Percentiles rank a stretch among this genome's conserved stretches.
phyloP scores from a whole-genome alignment of 2,888 invertebrate species.

The Proisotoma minuta region DNA sequence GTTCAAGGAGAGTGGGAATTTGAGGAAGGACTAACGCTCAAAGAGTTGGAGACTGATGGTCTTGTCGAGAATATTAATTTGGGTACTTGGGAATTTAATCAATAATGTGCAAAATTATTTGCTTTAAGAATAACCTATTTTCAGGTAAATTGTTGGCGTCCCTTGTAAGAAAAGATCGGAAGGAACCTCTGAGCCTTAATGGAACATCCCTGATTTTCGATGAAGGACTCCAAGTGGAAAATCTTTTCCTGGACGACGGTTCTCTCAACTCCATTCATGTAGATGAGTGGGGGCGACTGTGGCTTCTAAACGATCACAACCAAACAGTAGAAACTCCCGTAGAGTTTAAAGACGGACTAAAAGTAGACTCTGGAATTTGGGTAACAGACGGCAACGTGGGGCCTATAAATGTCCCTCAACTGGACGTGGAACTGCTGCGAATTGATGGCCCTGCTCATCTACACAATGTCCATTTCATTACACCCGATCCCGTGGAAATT shows the following conservation, averaged over 20 bases:
- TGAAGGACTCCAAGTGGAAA: not conserved
- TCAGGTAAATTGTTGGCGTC: no score
- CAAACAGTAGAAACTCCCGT: conserved; percentile 26
- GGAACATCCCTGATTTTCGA: not conserved
- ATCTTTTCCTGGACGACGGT: not conserved
- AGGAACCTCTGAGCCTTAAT: not conserved
- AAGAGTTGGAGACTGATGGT: conserved; percentile 6
- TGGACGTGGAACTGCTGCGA: conserved; percentile 21
- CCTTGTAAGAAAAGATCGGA: conserved; percentile 18
- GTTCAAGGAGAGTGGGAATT: conserved; percentile 18
- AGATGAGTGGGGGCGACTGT: conserved; percentile 27
- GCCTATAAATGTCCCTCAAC: conserved; percentile 13
- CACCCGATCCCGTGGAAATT: no score
- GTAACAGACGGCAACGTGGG: conserved; percentile 16
- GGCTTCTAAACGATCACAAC: conserved; percentile 20
- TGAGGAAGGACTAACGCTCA: conserved; percentile 1
- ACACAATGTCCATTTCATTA: no score
- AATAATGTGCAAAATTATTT: no score
- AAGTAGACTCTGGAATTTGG: conserved; percentile 4
- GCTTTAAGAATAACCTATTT: no score
- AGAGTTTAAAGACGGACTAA: conserved; percentile 9
- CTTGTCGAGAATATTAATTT: conserved; percentile 15
- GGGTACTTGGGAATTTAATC: no score
- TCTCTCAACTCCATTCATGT: conserved; percentile 19
- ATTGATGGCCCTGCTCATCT: conserved; percentile 24